These are phyloP conservation scores for Pardosa pseudoannulata DNA, from an alignment of 2,888 invertebrate species.

Conservation along the genomic window DNA sequence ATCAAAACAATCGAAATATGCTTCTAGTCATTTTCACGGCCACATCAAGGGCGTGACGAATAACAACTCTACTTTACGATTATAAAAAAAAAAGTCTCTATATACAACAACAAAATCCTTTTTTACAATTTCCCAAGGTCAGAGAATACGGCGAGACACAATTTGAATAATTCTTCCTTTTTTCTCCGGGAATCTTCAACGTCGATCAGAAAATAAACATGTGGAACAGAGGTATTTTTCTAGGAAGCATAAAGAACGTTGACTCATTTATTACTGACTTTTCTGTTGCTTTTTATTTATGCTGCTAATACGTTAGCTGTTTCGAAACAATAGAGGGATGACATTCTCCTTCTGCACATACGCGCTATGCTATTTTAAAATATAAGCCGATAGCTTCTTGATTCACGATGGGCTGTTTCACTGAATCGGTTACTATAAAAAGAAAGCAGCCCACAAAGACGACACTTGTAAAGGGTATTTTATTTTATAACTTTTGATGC, in stretches of 20 bases:
- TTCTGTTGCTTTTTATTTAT: neutral
- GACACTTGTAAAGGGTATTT: no score
- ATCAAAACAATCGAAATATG: neutral
- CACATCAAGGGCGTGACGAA: slow-evolving; percentile 6
- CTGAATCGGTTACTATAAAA: no score
- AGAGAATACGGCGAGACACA: neutral
- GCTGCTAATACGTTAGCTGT: no score
- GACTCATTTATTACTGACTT: neutral
- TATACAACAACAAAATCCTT: neutral
- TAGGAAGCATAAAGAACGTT: neutral
- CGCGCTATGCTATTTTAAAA: no score
- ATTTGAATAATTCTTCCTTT: neutral
- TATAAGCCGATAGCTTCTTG: no score
- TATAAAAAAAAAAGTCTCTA: neutral
- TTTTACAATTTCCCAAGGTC: neutral
- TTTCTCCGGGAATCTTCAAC: neutral
- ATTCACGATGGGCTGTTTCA: no score
- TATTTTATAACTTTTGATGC: no score
- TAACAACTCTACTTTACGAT: neutral
- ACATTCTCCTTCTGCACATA: no score
- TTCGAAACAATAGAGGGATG: no score
- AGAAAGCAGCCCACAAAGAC: no score
- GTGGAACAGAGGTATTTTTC: neutral
- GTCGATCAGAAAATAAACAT: neutral
- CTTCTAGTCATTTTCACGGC: neutral